These are phyloP conservation scores for Archips xylosteana DNA, from an alignment of 2,888 invertebrate species.

Conservation along the genomic window DNA sequence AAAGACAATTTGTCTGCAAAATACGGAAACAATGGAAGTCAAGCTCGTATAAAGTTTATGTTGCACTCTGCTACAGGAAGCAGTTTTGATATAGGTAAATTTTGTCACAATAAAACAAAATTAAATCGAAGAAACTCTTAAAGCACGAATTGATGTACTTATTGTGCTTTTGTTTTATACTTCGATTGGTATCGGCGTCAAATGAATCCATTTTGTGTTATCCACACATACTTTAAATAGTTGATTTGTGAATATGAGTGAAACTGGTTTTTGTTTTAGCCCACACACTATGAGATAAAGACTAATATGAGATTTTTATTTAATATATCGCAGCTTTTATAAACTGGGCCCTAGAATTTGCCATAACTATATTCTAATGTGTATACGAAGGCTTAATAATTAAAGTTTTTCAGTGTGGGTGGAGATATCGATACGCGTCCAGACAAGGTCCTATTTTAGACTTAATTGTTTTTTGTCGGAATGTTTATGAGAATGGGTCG, in stretches of 20 bases:
- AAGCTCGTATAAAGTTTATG: conserved; percentile 6
- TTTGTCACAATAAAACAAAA: not conserved
- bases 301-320: conserved; percentile 10
- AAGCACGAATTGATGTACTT: not conserved
- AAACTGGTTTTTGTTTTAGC: conserved; percentile 4
- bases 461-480: conserved; percentile 57
- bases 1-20: conserved; percentile 16
- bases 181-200: not conserved
- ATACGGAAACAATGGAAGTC: conserved; percentile 4
- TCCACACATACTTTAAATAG: not conserved
- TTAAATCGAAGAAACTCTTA: not conserved
- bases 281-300: conserved; percentile 21
- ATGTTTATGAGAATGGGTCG: conserved; percentile 31
- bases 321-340: conserved; percentile 26
- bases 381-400: conserved; percentile 67
- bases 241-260: conserved; percentile 10
- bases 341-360: conserved; percentile 55
- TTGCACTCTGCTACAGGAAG: not conserved
- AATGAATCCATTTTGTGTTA: not conserved
- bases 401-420: conserved; percentile 70
- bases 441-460: conserved; percentile 78
- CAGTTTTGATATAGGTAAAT: not conserved
- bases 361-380: conserved; percentile 70
- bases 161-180: not conserved
- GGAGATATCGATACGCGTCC: conserved; percentile 63